Percentiles rank a stretch among this genome's conserved stretches.
Evolutionary conservation across 2,113 vertebrate species (phyloP).

Genomic region (Chamaea fasciata): DNA sequence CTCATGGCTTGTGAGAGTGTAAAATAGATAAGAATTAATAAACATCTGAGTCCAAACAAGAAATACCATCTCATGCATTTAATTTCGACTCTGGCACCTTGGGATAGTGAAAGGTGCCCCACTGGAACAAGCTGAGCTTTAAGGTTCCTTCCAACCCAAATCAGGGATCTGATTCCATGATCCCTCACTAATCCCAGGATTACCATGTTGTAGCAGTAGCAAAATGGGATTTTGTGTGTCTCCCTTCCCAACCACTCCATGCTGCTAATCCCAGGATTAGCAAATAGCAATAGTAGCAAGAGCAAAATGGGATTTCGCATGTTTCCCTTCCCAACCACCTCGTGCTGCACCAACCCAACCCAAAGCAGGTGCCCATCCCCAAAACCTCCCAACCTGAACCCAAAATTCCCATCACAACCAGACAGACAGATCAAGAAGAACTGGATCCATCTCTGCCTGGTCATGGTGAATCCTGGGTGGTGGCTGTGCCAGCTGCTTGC

Average conservation of each 20-base stretch:
- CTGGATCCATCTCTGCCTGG: not conserved
- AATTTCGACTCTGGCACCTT: not conserved
- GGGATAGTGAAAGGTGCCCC: fast-evolving
- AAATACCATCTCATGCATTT: no score
- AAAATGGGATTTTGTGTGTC: not conserved
- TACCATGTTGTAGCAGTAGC: fast-evolving
- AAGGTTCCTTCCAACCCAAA: not conserved
- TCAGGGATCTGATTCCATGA: not conserved
- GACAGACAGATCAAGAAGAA: not conserved
- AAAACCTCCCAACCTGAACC: not conserved
- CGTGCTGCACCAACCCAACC: not conserved
- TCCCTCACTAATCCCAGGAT: not conserved
- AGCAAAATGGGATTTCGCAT: not conserved
- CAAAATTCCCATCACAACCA: not conserved
- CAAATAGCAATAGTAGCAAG: not conserved
- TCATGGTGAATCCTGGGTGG: not conserved
- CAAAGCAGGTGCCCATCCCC: not conserved
- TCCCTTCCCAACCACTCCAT: not conserved
- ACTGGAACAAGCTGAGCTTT: not conserved
- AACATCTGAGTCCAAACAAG: no score
- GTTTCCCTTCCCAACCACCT: not conserved
- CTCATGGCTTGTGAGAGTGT: no score
- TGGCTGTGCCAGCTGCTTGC: not conserved
- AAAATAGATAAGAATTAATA: no score
- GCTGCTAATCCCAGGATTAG: not conserved